A percentile compares a stretch with the other conserved stretches of the same genome.
Conservation (phyloP, 2,797 vertebrate genomes). For the Hemitrygon akajei region DNA sequence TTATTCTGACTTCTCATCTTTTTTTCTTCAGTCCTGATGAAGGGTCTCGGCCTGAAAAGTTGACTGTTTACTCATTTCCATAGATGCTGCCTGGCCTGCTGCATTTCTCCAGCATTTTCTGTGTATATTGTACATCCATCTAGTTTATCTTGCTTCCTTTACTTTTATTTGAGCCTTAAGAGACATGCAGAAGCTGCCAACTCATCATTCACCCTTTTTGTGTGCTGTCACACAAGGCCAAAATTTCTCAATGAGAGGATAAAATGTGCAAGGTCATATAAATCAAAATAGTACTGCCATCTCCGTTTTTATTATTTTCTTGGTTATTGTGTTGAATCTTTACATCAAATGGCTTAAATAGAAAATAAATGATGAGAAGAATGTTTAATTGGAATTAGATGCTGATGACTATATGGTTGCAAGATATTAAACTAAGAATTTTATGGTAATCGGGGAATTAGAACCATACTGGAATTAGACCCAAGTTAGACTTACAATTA, state of each 20-base stretch:
- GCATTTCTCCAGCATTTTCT: too few species aligned
- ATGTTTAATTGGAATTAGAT: not conserved
- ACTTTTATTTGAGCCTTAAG: not conserved
- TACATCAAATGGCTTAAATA: not conserved
- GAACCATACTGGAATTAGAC: not conserved
- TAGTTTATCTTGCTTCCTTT: not conserved
- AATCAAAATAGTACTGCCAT: not conserved
- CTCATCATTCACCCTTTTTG: not conserved
- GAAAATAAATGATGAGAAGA: not conserved
- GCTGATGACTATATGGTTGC: not conserved
- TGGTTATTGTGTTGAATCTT: not conserved
- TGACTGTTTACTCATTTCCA: too few species aligned
- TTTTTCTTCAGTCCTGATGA: too few species aligned
- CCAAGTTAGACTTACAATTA: not conserved
- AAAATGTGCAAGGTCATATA: not conserved
- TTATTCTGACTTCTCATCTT: too few species aligned
- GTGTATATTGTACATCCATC: not conserved
- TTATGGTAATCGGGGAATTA: not conserved
- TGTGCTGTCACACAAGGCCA: not conserved
- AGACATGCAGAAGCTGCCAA: not conserved
- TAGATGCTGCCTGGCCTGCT: too few species aligned
- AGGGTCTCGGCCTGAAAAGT: too few species aligned
- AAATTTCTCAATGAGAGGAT: not conserved
- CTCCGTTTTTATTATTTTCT: not conserved
- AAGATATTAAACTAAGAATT: not conserved